Evolutionary conservation across 2,113 vertebrate species (phyloP), one percentile per base, ranked within the genome.

Genomic region (Mungos mungo): DNA sequence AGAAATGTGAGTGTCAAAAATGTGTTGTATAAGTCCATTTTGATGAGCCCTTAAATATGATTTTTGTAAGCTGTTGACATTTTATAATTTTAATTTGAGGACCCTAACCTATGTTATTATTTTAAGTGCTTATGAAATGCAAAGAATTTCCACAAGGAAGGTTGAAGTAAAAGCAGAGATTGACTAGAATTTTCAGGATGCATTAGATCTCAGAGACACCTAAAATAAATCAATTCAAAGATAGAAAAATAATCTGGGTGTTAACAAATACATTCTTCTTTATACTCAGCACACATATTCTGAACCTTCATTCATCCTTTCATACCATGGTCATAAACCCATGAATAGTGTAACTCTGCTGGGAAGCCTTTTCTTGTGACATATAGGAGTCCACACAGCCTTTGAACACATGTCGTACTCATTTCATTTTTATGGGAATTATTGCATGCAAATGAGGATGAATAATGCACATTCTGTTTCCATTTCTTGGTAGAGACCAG

Each of bases 141-240:
- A 63, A 76, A 52, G 60, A 38, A 2, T 14, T 52, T 19, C 57
- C 5, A 45, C 9, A 69, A 74, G 45, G 54, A 85, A 68, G 66
- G 80, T 35, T 18, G 38, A 94, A 35, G 7, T 65, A 52, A 90
- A 97, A 85, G 54, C n/a, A 60, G 45, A 31, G 5, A 74, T 54
- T 74, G 69, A 95, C 4, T 52, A 33, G 9, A 68, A 45, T 91
- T 86, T 71, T 83, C 31, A 77, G 54, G 88, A 77, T 47, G 54
- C 15, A 23, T 74, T 81, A 69, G 15, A 92, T 38, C 50, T 66
- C 27, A 76, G 33, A 52, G 15, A n/a, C 45, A 93, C 93, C 89
- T 82, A 77, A 97, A 96, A 72, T 96, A 86, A 91, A 79, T 87
- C 47, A 16, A 21, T 66, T 93, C 38, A 72, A 77, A 71, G 52